Percentiles rank a stretch among this genome's conserved stretches.
Evolutionary conservation across 2,888 invertebrate species (phyloP).

Genomic region (Erebia ligea): DNA sequence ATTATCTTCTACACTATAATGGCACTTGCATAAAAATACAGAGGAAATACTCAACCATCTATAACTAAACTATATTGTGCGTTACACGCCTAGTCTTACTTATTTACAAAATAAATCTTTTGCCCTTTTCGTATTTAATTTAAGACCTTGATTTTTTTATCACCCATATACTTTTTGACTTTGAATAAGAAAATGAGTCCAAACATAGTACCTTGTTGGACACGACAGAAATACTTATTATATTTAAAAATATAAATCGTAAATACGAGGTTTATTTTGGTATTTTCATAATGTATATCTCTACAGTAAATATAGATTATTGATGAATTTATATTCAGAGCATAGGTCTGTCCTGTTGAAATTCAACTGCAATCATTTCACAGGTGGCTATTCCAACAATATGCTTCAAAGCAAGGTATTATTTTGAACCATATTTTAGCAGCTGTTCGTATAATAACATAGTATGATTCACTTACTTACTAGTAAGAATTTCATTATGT

Average conservation of each 20-base stretch:
- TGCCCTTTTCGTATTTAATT: constrained; percentile 46
- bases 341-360: neutral
- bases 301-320: neutral
- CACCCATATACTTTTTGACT: neutral
- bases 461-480: constrained; percentile 8
- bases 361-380: neutral
- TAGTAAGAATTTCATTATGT: constrained; percentile 2
- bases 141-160: neutral
- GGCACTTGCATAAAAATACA: constrained; percentile 62
- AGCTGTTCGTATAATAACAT: neutral
- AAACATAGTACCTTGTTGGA: neutral
- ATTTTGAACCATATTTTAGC: constrained; percentile 1
- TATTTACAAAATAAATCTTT: constrained; percentile 62
- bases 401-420: neutral
- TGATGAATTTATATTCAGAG: neutral
- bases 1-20: constrained; percentile 59
- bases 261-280: neutral
- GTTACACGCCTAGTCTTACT: constrained; percentile 64
- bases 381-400: neutral
- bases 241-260: neutral
- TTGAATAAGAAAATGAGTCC: neutral
- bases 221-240: neutral
- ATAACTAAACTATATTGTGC: constrained; percentile 51
- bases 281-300: neutral
- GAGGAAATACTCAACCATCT: constrained; percentile 58